These are phyloP conservation scores for Camponotus floridanus DNA, from an alignment of 1,140 invertebrate species.

Conservation along the genomic window DNA sequence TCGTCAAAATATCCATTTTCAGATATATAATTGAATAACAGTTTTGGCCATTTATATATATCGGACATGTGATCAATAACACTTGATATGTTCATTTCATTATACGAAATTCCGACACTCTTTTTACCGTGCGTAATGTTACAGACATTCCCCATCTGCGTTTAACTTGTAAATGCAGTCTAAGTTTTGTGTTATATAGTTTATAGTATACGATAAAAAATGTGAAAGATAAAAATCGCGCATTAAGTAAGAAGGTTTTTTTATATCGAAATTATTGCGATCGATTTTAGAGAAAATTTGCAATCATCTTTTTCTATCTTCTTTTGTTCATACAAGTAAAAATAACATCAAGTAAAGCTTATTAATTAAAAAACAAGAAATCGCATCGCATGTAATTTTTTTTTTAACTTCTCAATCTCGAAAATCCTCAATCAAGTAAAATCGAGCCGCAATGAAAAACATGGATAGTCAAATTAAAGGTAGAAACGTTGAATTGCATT, in stretches of 20 bases:
- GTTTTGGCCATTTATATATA: slow-evolving; percentile 45
- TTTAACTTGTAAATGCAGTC: slow-evolving; percentile 41
- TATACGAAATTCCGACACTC: slow-evolving; percentile 38
- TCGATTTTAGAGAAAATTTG: neutral
- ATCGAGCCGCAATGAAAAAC: neutral
- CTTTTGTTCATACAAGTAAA: neutral
- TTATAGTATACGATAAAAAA: neutral
- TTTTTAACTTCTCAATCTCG: neutral
- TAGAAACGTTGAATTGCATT: neutral
- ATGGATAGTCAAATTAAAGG: neutral
- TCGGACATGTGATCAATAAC: slow-evolving; percentile 58
- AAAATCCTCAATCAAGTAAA: slow-evolving; percentile 2
- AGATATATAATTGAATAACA: slow-evolving; percentile 57
- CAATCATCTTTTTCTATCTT: neutral
- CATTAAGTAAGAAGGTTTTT: neutral
- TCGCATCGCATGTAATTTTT: neutral
- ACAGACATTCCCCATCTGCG: neutral
- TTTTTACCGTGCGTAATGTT: slow-evolving; percentile 24
- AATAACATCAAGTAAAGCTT: too few species aligned
- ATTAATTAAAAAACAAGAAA: neutral
- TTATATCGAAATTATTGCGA: neutral
- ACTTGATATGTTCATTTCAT: slow-evolving; percentile 60
- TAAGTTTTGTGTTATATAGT: neutral
- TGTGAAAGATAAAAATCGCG: neutral
- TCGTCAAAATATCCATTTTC: slow-evolving; percentile 56